These are phyloP conservation scores for Polia nebulosa DNA, from an alignment of 2,888 invertebrate genomes.

Conservation along the genomic window DNA sequence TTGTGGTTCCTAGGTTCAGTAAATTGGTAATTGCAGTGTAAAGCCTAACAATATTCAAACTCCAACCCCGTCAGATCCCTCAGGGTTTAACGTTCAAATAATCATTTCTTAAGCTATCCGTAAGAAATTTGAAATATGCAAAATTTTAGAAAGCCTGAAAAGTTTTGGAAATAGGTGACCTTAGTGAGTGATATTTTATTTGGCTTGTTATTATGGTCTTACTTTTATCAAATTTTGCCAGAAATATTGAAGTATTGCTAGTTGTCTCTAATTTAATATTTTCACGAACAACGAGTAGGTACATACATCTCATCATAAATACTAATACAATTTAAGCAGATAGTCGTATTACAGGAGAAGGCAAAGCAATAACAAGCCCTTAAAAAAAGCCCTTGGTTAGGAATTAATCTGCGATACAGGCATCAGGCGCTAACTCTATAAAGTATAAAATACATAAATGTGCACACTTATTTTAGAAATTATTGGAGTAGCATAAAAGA, in stretches of 20 bases:
- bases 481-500: too few species aligned
- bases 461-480: too few species aligned
- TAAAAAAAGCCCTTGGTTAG: too few species aligned
- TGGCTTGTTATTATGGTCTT: neutral
- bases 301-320: too few species aligned
- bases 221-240: neutral
- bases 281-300: too few species aligned
- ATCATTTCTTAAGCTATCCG: conserved; percentile 11
- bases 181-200: neutral
- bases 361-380: neutral
- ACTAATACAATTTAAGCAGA: too few species aligned
- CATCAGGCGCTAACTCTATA: neutral
- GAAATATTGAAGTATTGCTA: neutral
- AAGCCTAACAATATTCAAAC: conserved; percentile 33
- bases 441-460: too few species aligned
- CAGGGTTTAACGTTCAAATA: conserved; percentile 10
- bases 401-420: neutral
- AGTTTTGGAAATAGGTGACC: neutral
- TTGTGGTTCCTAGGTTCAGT: conserved; percentile 19
- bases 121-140: conserved; percentile 6
- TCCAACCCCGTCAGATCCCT: conserved; percentile 2
- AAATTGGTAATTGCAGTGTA: conserved; percentile 24
- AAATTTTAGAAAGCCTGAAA: neutral
- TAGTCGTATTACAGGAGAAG: neutral
- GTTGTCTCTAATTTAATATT: too few species aligned